Evolutionary conservation across 1,140 invertebrate species (phyloP), one percentile per base, ranked within the genome.

Genomic region (Drosophila quadrilineata): DNA sequence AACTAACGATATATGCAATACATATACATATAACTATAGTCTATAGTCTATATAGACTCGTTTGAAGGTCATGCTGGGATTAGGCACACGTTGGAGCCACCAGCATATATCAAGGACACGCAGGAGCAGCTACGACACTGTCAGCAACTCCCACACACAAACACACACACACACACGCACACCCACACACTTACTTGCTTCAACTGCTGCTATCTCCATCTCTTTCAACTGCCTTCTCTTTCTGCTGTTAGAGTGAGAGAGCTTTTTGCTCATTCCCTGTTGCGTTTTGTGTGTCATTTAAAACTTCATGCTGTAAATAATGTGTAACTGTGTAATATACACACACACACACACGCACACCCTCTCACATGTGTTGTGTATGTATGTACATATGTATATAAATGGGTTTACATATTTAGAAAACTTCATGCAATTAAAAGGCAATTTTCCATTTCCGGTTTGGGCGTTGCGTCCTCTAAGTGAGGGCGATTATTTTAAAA

Each of bases 391-490:
- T 33, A 29, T 53, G 4, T 52, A n/a, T 50, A 6, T 65, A 8
- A 52, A n/a, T 57, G 60, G 48, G 48, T 59, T n/a, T 46, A 43
- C 53, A 54, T 28, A 64, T 73, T 63, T 46, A 38, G 41, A 56
- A n/a, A 84, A 77, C 69, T 66, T 73, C 52, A 66, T 62, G 48
- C 79, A 82, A 82, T 82, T 84, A 84, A 84, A 82, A 84, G 52
- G 33, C 69, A 69, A 82, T 82, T 84, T 76, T 40, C 58, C 52
- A 52, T 54, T 60, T 50, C 36, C 58, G 54, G 58, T 6, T 53
- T 33, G 33, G 48, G 52, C 49, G 52, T 36, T 38, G 26, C 52
- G 56, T 72, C 36, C 35, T 46, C 52, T 60, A 28, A 70, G 58
- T 70, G 65, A 62, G 35, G 45, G 46, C 71, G 22, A 77, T 73